Conservation (phyloP, 2,113 vertebrate species). For the Tyto alba region DNA sequence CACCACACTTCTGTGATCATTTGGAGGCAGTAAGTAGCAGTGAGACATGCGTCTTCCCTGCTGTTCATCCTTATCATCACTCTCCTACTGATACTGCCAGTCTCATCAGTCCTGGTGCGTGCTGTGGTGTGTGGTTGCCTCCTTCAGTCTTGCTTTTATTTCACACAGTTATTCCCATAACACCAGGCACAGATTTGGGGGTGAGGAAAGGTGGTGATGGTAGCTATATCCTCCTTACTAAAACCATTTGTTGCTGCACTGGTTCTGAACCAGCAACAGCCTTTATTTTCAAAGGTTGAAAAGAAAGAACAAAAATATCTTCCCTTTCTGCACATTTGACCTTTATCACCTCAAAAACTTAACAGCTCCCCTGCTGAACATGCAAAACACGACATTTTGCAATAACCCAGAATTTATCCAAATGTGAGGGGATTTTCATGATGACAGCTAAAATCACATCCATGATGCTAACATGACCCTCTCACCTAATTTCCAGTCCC, state of each 20-base stretch:
- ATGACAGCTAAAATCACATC: background rate
- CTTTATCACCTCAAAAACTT: background rate
- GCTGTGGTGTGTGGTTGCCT: background rate
- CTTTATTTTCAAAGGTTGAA: background rate
- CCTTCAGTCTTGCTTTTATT: background rate
- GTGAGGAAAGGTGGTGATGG: background rate
- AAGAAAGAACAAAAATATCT: background rate
- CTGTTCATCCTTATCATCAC: background rate
- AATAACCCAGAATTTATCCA: background rate
- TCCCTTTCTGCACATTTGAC: background rate
- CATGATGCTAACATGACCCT: background rate
- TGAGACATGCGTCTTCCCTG: rapidly evolving
- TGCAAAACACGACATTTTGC: background rate
- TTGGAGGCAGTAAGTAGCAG: background rate
- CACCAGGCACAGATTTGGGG: background rate
- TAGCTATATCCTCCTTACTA: background rate
- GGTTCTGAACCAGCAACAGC: background rate
- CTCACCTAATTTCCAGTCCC: background rate
- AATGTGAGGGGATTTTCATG: background rate
- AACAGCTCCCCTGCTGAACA: background rate
- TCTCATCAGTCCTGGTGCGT: background rate
- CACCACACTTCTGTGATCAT: background rate
- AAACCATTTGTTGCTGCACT: background rate
- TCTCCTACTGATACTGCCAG: background rate
- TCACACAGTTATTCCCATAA: background rate